Conservation (phyloP, 2,888 invertebrate genomes). For the Cryptus armator region DNA sequence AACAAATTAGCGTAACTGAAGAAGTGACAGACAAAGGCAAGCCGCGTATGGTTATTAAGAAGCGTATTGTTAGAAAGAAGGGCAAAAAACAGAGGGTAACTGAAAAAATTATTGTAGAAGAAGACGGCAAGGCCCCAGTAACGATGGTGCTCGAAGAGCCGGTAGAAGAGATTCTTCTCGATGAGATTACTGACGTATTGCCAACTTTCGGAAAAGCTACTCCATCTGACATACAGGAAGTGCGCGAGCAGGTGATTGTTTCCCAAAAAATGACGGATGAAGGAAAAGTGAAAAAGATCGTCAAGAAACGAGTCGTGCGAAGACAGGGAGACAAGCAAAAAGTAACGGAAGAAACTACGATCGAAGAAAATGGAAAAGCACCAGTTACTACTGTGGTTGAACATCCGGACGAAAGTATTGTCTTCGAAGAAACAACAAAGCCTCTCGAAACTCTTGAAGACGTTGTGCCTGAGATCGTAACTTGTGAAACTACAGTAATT, state of each 20-base stretch:
- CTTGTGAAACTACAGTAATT: slow-evolving; percentile 58
- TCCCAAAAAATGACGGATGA: slow-evolving; percentile 80
- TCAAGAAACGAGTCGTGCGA: slow-evolving; percentile 80
- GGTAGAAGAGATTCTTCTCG: slow-evolving; percentile 72
- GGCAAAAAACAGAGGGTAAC: slow-evolving; percentile 71
- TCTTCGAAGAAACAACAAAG: slow-evolving; percentile 65
- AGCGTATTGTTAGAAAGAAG: slow-evolving; percentile 74
- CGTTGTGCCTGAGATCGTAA: slow-evolving; percentile 61
- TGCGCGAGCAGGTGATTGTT: slow-evolving; percentile 76
- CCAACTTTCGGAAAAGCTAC: slow-evolving; percentile 65
- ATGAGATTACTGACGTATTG: slow-evolving; percentile 74
- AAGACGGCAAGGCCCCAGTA: slow-evolving; percentile 73
- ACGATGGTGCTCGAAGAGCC: slow-evolving; percentile 72
- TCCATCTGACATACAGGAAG: slow-evolving; percentile 77
- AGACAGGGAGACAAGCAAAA: slow-evolving; percentile 77
- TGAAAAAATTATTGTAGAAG: slow-evolving; percentile 71
- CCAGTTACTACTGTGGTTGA: slow-evolving; percentile 83
- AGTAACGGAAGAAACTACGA: slow-evolving; percentile 77
- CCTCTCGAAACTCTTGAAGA: slow-evolving; percentile 70
- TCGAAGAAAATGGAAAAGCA: slow-evolving; percentile 79
- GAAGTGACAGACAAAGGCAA: slow-evolving; percentile 75
- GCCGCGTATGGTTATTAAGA: slow-evolving; percentile 73
- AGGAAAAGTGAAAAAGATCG: slow-evolving; percentile 76
- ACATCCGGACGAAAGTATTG: slow-evolving; percentile 72
- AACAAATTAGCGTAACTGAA: slow-evolving; percentile 68